These are phyloP conservation scores for Origma solitaria DNA, from an alignment of 2,113 vertebrate species.

Conservation along the genomic window DNA sequence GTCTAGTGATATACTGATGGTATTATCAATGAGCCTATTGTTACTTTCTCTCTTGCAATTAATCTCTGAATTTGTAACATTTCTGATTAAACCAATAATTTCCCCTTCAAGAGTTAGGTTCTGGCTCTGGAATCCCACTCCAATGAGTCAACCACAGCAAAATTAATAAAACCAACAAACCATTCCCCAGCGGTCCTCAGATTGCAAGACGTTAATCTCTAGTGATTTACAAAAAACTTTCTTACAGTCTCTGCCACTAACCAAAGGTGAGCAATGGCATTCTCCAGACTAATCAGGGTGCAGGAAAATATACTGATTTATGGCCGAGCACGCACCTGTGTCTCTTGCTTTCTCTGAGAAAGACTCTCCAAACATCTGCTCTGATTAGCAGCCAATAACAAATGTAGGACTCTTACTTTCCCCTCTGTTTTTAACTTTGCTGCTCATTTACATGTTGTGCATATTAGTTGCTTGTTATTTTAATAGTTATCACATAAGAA, in stretches of 20 bases:
- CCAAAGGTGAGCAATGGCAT: neutral
- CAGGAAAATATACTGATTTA: neutral
- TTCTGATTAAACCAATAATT: neutral
- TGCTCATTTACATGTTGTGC: neutral
- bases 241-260: neutral
- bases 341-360: neutral
- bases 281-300: neutral
- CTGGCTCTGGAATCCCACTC: neutral
- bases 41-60: neutral
- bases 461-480: conserved; percentile 31
- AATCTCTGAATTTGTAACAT: neutral
- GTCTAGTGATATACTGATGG: neutral
- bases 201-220: neutral
- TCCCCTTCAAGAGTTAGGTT: neutral
- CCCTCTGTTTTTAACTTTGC: neutral
- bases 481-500: conserved; percentile 48
- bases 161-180: neutral
- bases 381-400: neutral
- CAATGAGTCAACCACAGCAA: neutral
- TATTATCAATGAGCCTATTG: neutral
- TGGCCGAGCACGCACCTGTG: neutral
- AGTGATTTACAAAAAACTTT: neutral
- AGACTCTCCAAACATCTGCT: neutral
- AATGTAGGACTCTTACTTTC: neutral
- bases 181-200: rapidly evolving